A percentile compares a stretch with the other conserved stretches of the same genome.
phyloP scores from a whole-genome alignment of 2,888 invertebrate genomes.

The Apamea sordens region DNA sequence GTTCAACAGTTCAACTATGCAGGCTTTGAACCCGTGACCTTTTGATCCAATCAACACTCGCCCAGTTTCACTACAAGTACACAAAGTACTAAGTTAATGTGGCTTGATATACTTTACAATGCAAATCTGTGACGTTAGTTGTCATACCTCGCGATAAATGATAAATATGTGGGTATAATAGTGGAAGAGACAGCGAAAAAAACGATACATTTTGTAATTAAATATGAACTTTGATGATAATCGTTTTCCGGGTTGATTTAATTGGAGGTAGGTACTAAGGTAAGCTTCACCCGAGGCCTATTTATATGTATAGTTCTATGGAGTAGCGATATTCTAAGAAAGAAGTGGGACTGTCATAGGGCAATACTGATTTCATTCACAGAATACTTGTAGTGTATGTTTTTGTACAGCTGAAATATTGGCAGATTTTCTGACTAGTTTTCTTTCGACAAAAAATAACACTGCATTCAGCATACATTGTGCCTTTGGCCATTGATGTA shows the following conservation, averaged over 20 bases:
- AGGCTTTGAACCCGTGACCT: slow-evolving; percentile 57
- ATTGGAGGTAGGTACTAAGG: background rate
- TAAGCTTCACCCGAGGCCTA: background rate
- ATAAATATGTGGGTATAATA: background rate
- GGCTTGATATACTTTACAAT: slow-evolving; percentile 20
- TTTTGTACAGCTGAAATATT: background rate
- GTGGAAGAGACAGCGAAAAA: background rate
- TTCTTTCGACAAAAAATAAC: background rate
- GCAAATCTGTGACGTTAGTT: slow-evolving; percentile 29
- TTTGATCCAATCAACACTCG: slow-evolving; percentile 59
- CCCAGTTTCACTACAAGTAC: slow-evolving; percentile 41
- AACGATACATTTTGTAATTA: slow-evolving; percentile 23
- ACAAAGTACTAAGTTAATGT: slow-evolving; percentile 29
- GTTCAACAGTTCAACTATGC: slow-evolving; percentile 53
- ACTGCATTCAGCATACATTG: background rate
- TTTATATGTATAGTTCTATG: background rate
- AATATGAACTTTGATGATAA: slow-evolving; percentile 25
- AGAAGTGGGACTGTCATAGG: background rate
- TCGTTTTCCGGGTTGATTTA: slow-evolving; percentile 25
- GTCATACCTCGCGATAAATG: background rate
- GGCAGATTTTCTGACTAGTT: background rate
- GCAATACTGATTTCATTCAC: background rate
- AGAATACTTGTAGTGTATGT: no score
- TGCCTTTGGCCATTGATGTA: background rate
- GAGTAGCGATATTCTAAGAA: background rate